phyloP scores from a whole-genome alignment of 2,113 vertebrate genomes.

The Chloebia gouldiae region DNA sequence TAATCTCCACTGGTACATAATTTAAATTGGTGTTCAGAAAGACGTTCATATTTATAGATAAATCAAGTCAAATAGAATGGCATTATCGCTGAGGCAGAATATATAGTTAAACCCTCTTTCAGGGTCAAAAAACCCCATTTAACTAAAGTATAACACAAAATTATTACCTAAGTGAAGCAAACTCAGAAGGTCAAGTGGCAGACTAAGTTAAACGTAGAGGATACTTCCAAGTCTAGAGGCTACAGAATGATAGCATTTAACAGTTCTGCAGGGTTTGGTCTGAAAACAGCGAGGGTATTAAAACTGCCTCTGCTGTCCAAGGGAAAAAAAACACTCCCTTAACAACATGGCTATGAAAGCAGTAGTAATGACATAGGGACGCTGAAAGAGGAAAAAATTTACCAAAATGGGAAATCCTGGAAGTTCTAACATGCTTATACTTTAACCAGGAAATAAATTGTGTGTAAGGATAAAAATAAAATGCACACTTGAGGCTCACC shows the following conservation, averaged over 20 bases:
- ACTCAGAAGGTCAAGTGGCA: conserved; percentile 1
- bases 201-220: neutral
- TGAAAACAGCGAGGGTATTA: neutral
- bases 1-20: neutral
- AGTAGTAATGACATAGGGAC: neutral
- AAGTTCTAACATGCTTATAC: neutral
- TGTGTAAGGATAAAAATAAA: neutral
- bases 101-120: conserved; percentile 22
- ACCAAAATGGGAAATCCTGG: neutral
- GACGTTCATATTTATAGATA: conserved; percentile 43
- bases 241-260: neutral
- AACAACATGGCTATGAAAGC: neutral
- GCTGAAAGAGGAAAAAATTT: neutral
- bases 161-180: conserved; percentile 37
- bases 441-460: neutral
- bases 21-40: conserved; percentile 33
- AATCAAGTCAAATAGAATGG: conserved; percentile 12
- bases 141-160: neutral
- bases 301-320: neutral
- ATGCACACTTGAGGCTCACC: neutral
- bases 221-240: neutral
- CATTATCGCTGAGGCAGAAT: conserved; percentile 17
- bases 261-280: neutral
- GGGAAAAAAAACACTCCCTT: neutral
- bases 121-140: conserved; percentile 27